Evolutionary conservation across 2,888 invertebrate species (phyloP), one percentile per base, ranked within the genome.

Genomic region (Lumbricus terrestris): DNA sequence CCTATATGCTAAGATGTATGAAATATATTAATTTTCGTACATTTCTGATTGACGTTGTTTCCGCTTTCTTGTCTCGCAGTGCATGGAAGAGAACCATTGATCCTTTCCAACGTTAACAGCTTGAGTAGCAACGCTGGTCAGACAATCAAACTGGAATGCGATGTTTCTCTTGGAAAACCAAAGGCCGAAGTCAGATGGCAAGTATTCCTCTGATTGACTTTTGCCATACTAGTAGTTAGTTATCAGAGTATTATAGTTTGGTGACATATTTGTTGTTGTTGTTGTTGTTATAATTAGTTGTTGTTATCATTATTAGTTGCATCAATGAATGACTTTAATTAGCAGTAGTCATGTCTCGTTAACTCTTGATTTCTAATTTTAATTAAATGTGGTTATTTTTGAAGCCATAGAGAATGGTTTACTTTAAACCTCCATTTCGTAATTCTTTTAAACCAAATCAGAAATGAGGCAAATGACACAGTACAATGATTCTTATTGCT

Each of bases 111-210:
- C n/a, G 92, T 95, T 23, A 93, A 94, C n/a, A 94, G 94, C 90
- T 92, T 94, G 33, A 93, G 93, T 33, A 93, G 93, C 5, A 92
- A 92, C n/a, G 92, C 93, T 37, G 94, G 94, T 82, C 93, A 94
- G 90, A 93, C 93, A 8, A 93, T 93, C n/a, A 93, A 93, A 88
- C 90, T 95, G 90, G 94, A 94, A 91, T 94, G 94, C 92, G 94
- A 94, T 92, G 93, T 95, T 89, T 90, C 91, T 29, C 93, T 93
- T 82, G 95, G 95, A 15, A 93, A 94, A 90, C 94, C 95, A 47
- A 92, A 92, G 88, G 94, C 94, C 29, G 92, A 94, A 23, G 93
- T 94, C 91, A 93, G 93, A 92, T 95, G 95, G 95, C 94, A 97
- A 88, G 91, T 90, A 20, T 83, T 82, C 29, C 29, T n/a, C 34